Evolutionary conservation across 2,113 vertebrate genomes (phyloP).

Genomic region (Coreoperca whiteheadi): DNA sequence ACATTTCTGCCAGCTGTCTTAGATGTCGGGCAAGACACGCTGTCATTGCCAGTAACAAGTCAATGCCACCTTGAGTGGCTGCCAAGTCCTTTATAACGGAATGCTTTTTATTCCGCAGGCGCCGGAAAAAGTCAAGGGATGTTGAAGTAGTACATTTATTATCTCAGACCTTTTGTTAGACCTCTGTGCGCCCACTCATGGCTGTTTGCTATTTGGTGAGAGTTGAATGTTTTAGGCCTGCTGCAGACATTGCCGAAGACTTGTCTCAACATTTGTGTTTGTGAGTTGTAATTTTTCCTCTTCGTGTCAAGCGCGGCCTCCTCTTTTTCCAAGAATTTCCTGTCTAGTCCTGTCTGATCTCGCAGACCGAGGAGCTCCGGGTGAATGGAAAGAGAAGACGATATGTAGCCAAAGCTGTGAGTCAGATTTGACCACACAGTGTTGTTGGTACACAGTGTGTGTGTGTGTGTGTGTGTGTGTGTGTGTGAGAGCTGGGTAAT

Average conservation of each 20-base stretch:
- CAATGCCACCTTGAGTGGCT: conserved; percentile 46
- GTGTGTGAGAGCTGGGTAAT: neutral
- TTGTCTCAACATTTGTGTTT: conserved; percentile 8
- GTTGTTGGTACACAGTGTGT: conserved; percentile 23
- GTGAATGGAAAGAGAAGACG: conserved; percentile 8
- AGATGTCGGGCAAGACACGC: conserved; percentile 47
- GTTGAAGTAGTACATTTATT: conserved; percentile 13
- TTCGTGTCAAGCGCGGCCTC: neutral
- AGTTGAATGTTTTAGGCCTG: neutral
- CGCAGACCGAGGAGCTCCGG: neutral
- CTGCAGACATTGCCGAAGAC: conserved; percentile 4
- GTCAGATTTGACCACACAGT: conserved; percentile 7
- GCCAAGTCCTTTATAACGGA: conserved; percentile 31
- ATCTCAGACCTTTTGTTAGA: neutral
- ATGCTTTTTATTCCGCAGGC: neutral
- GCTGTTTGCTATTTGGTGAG: neutral
- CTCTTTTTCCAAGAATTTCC: conserved; percentile 12
- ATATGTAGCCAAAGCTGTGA: conserved; percentile 14
- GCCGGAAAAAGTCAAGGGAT: neutral
- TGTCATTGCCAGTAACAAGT: conserved; percentile 52
- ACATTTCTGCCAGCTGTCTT: conserved; percentile 36
- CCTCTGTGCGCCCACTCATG: neutral
- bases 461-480: too few relatives aligned
- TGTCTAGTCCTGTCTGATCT: neutral
- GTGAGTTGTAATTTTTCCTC: neutral